A percentile compares a stretch with the other conserved stretches of the same genome.
These are phyloP conservation scores for Leptothorax acervorum DNA, from an alignment of 2,888 invertebrate species.

Conservation along the genomic window DNA sequence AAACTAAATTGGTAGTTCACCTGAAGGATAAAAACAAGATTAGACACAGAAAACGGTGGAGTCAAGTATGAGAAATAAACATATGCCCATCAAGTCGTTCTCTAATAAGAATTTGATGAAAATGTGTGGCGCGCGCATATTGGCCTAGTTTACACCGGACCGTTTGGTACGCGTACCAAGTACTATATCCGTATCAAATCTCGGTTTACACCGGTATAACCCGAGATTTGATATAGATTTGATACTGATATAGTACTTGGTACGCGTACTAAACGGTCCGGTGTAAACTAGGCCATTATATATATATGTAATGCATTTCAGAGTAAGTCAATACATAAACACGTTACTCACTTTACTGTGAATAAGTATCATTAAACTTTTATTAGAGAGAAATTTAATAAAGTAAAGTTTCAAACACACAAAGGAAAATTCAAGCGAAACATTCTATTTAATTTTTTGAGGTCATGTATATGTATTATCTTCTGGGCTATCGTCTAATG, in stretches of 20 bases:
- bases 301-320: no score
- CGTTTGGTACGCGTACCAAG: no score
- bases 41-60: slow-evolving; percentile 96
- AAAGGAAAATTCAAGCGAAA: neutral
- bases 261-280: no score
- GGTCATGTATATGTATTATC: slow-evolving; percentile 98
- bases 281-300: no score
- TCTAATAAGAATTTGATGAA: slow-evolving; percentile 5
- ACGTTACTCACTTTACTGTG: no score
- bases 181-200: no score
- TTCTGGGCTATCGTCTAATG: slow-evolving; percentile 93
- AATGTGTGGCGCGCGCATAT: neutral
- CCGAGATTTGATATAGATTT: no score
- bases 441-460: slow-evolving; percentile 72
- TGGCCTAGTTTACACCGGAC: no score
- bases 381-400: slow-evolving; percentile 19
- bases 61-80: slow-evolving; percentile 88
- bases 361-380: neutral
- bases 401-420: neutral
- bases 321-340: neutral
- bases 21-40: slow-evolving; percentile 96
- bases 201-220: no score
- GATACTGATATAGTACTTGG: no score
- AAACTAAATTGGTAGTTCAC: slow-evolving; percentile 94
- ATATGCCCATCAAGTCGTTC: neutral